A percentile compares a stretch with the other conserved stretches of the same genome.
These are phyloP conservation scores for Buphagus erythrorhynchus DNA, from an alignment of 2,797 vertebrate species.

Conservation along the genomic window DNA sequence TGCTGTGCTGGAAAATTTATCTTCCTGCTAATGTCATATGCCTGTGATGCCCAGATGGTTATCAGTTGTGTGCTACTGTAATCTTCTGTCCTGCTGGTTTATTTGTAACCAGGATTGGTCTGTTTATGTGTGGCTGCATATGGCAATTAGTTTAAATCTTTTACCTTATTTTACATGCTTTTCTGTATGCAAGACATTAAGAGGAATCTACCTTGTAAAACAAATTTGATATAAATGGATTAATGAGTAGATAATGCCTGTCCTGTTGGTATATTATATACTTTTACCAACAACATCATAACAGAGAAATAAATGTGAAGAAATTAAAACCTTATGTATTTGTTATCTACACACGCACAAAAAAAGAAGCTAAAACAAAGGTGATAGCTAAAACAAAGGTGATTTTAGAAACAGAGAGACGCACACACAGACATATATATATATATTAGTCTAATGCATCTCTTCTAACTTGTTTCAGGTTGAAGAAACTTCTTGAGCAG, in stretches of 20 bases:
- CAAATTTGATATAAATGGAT: not conserved
- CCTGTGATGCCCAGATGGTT: not conserved
- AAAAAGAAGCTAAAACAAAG: not conserved
- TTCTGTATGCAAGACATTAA: not conserved
- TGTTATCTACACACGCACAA: not conserved
- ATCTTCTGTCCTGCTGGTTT: not conserved
- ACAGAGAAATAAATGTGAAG: not conserved
- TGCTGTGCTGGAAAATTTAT: not conserved
- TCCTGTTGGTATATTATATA: not conserved
- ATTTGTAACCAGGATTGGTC: not conserved
- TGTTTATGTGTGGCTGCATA: not conserved
- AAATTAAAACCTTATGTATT: not conserved
- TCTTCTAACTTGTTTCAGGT: constrained; percentile 74
- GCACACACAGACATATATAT: fast-evolving
- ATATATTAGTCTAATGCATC: not conserved
- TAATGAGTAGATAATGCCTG: not conserved
- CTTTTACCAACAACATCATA: not conserved
- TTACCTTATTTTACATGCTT: not conserved
- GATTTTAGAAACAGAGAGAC: not conserved
- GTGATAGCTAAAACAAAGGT: not conserved
- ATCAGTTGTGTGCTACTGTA: not conserved
- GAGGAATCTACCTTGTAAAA: not conserved
- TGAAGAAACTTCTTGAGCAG: constrained; percentile 94
- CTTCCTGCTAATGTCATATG: not conserved
- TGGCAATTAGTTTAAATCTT: not conserved